Conservation (phyloP, 2,113 vertebrate genomes). For the Laterallus jamaicensis region DNA sequence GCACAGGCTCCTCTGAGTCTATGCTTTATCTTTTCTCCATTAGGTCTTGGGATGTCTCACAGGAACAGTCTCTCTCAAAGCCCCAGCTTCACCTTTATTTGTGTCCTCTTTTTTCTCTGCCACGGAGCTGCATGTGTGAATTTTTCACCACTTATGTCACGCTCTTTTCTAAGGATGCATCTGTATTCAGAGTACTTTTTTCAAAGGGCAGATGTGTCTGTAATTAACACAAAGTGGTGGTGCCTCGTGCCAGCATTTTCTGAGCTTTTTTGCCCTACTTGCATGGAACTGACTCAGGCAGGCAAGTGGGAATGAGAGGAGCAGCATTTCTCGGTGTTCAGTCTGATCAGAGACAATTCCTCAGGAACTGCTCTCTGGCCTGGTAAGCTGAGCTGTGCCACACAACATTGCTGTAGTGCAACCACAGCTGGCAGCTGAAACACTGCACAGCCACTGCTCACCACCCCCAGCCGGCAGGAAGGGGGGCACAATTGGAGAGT, state of each 20-base stretch:
- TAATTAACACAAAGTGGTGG: neutral
- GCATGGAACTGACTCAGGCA: neutral
- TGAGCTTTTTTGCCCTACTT: neutral
- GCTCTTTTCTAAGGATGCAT: neutral
- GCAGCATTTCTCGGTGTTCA: neutral
- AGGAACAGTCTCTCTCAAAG: neutral
- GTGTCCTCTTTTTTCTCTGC: neutral
- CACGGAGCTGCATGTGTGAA: neutral
- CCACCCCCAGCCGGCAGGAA: no score
- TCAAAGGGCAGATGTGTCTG: rapidly evolving
- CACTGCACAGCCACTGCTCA: no score
- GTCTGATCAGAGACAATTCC: neutral
- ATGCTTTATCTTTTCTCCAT: neutral
- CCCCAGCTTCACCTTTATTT: neutral
- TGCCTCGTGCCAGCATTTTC: neutral
- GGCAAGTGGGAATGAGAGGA: neutral
- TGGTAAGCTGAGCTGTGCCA: neutral
- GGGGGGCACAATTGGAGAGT: no score
- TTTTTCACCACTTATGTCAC: neutral
- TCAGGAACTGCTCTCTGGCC: neutral
- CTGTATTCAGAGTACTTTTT: neutral
- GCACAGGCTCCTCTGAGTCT: neutral
- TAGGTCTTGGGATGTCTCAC: neutral
- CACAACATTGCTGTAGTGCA: neutral
- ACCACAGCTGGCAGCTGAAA: no score